Base-by-base conservation (phyloP, 2,888 invertebrate genomes). In the Gerris lacustris region DNA sequence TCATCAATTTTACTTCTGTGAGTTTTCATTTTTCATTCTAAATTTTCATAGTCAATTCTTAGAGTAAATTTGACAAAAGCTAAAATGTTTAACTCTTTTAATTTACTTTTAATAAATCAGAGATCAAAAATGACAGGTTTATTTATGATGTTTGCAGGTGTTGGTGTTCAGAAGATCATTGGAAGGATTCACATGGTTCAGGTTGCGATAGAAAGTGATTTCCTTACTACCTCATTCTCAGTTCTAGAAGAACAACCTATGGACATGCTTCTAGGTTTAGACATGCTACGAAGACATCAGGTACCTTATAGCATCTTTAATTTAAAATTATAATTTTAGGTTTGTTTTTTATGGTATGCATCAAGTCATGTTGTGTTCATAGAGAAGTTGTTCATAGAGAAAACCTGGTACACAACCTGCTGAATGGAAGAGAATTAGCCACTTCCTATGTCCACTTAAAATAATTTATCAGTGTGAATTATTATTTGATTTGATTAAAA, bases 241-340 rank as follows among this genome's bases (percentile, higher is more conserved):
- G 94, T 98, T 62, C 84, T 98, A 67, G 94, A 95, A 79, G 91
- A 96, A 77, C 96, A 97, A 80, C 92, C 94, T 0, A 96, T 97
- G 95, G 97, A 98, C 78, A 95, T 98, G 93, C 82, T 98, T 70
- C 84, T 98, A n/a, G 98, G 98, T 0, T 83, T 98, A 70, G 97
- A 98, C 79, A 96, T 97, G 95, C 84, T 98, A 0, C 94, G 93
- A 82, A 83, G 96, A 77, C 96, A 97, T 84, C 96, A 95, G 85
- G 92, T 91, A 78, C 6, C 45, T 67, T 45, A 5, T 66, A 1
- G 5, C 5, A 62, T n/a, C 18, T n/a, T n/a, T 9, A 18, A n/a
- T 64, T n/a, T 18, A 64, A n/a, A 64, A 2, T 64, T 7, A n/a
- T 9, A 17, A n/a, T n/a, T 5, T n/a, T 64, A 17, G 7, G 17